Conservation (phyloP, 2,113 vertebrate genomes). For the Castor canadensis region DNA sequence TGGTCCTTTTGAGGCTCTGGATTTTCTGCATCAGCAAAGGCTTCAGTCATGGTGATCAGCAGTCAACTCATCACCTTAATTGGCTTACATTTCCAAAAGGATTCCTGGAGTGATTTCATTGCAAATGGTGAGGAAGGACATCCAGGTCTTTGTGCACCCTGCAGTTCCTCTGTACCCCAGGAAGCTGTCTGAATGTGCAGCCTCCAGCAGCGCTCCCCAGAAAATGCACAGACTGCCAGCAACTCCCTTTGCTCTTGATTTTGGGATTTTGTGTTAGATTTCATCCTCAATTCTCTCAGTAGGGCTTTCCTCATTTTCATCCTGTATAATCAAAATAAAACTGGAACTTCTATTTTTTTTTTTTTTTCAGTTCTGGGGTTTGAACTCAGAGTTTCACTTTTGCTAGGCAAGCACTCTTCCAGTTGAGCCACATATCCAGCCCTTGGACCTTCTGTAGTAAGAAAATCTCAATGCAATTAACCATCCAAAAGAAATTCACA, state of each 20-base stretch:
- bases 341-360: no score
- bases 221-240: background rate
- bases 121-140: background rate
- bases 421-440: no score
- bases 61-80: background rate
- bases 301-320: no score
- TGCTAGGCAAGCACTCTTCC: no score
- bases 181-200: background rate
- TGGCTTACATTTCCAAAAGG: background rate
- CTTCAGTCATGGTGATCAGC: background rate
- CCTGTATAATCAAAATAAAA: background rate
- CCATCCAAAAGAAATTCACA: background rate
- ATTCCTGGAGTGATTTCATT: slow-evolving; percentile 11
- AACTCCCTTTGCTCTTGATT: background rate
- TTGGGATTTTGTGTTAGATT: background rate
- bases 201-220: fast-evolving
- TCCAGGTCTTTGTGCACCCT: background rate
- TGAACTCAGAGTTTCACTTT: no score
- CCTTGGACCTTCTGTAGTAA: background rate
- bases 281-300: background rate
- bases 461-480: background rate
- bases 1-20: background rate
- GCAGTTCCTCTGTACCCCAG: fast-evolving
- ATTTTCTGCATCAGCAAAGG: slow-evolving; percentile 47
- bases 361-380: no score